Evolutionary conservation across 1,140 invertebrate species (phyloP).

Genomic region (Limonius californicus): DNA sequence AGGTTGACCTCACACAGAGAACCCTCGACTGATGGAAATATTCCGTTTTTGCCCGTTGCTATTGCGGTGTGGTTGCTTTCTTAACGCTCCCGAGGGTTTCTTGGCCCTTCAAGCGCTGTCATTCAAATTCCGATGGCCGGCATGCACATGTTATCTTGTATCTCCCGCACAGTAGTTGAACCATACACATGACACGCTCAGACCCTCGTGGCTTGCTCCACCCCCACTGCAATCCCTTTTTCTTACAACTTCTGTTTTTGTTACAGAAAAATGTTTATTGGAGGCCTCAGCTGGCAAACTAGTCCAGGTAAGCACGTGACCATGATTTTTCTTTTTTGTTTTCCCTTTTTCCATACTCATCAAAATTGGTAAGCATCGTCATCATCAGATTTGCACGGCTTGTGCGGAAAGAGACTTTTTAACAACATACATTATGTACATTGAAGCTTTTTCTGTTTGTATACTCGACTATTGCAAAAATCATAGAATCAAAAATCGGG

Average conservation of each 20-base stretch:
- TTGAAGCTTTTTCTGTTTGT: too few species aligned
- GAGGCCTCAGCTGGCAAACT: slow-evolving; percentile 98
- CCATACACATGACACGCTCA: neutral
- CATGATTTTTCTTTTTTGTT: neutral
- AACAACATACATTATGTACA: too few species aligned
- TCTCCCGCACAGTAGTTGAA: neutral
- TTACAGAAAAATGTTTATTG: slow-evolving; percentile 99
- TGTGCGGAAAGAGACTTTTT: too few species aligned
- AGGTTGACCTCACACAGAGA: slow-evolving; percentile 47
- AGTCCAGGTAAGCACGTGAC: slow-evolving; percentile 82
- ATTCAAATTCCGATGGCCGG: neutral
- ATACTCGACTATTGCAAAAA: too few species aligned
- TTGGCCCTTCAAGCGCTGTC: neutral
- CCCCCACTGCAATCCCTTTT: neutral
- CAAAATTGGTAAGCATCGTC: too few species aligned
- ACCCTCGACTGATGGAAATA: slow-evolving; percentile 1
- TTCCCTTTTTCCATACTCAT: too few species aligned
- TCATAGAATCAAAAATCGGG: too few species aligned
- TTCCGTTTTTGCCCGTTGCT: neutral
- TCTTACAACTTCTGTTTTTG: slow-evolving; percentile 39
- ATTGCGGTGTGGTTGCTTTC: neutral
- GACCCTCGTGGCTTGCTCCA: slow-evolving; percentile 1
- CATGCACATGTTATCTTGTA: slow-evolving; percentile 8
- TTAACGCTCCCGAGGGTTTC: neutral
- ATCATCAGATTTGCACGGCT: too few species aligned